A percentile compares a stretch with the other conserved stretches of the same genome.
Evolutionary conservation across 2,797 vertebrate genomes (phyloP).

Genomic region (Tinamus major): DNA sequence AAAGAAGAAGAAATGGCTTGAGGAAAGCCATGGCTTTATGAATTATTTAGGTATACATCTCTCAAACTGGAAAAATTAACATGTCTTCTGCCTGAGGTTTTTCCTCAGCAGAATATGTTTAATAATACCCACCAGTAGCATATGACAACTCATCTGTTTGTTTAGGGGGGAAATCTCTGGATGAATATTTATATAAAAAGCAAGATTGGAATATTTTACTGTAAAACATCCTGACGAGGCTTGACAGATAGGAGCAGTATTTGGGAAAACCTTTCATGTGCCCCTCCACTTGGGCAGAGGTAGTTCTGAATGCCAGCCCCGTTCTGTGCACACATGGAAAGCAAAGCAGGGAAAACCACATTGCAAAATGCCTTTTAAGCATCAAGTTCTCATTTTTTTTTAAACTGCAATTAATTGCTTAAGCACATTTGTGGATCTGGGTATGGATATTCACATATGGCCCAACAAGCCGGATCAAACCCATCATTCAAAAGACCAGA

Average conservation of each 20-base stretch:
- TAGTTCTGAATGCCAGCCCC: not conserved
- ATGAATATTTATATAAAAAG: not conserved
- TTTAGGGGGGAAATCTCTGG: not conserved
- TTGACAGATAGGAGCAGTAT: not conserved
- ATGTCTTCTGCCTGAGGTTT: not conserved
- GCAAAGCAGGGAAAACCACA: not conserved
- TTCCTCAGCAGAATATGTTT: not conserved
- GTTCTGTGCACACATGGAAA: not conserved
- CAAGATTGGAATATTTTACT: not conserved
- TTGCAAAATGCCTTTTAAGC: not conserved
- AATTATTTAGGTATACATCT: conserved; percentile 44
- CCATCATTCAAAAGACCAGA: not conserved
- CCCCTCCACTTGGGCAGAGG: not conserved
- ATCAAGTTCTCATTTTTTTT: not conserved
- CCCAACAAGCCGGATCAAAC: not conserved
- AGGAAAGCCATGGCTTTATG: conserved; percentile 31
- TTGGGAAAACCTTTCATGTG: not conserved
- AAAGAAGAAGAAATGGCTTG: not conserved
- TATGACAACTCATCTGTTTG: not conserved
- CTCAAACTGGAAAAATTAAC: conserved; percentile 31
- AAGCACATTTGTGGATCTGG: not conserved
- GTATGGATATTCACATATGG: not conserved
- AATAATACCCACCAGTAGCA: not conserved
- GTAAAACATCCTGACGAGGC: not conserved
- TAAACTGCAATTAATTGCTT: not conserved